These are phyloP conservation scores for Ictalurus punctatus DNA, from an alignment of 2,113 vertebrate genomes.

Conservation along the genomic window DNA sequence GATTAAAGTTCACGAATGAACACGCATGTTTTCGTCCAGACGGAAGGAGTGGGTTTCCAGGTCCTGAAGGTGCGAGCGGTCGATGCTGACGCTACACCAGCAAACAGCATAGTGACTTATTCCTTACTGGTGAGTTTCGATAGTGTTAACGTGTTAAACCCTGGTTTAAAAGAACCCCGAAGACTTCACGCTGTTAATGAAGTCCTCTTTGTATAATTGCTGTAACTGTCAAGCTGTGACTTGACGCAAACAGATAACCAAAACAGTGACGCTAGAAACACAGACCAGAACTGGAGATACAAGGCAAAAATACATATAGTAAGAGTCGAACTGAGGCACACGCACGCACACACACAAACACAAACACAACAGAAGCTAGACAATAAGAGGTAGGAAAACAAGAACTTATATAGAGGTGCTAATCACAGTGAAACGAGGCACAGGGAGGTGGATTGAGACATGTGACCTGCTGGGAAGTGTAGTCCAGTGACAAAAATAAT, in stretches of 20 bases:
- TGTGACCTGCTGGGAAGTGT: no score
- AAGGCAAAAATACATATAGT: no score
- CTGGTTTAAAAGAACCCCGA: neutral
- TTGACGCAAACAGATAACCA: no score
- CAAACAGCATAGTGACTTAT: constrained; percentile 65
- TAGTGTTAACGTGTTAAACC: neutral
- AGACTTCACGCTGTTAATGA: neutral
- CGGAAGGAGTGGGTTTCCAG: fast-evolving
- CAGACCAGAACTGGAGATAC: no score
- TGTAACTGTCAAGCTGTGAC: neutral
- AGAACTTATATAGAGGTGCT: no score
- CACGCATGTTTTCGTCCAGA: constrained; percentile 34
- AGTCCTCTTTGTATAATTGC: neutral
- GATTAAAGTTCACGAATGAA: neutral
- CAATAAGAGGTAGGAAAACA: no score
- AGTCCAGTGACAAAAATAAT: neutral
- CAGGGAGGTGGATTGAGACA: no score
- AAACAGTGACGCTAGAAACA: no score
- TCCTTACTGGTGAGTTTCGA: constrained; percentile 62
- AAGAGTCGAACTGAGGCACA: no score
- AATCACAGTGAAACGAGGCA: no score
- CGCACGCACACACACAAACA: no score
- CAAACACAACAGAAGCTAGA: no score
- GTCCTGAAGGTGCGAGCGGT: constrained; percentile 69
- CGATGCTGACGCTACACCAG: constrained; percentile 64